Evolutionary conservation across 2,113 vertebrate genomes (phyloP), one percentile per base, ranked within the genome.

Genomic region (Gambusia holbrooki): DNA sequence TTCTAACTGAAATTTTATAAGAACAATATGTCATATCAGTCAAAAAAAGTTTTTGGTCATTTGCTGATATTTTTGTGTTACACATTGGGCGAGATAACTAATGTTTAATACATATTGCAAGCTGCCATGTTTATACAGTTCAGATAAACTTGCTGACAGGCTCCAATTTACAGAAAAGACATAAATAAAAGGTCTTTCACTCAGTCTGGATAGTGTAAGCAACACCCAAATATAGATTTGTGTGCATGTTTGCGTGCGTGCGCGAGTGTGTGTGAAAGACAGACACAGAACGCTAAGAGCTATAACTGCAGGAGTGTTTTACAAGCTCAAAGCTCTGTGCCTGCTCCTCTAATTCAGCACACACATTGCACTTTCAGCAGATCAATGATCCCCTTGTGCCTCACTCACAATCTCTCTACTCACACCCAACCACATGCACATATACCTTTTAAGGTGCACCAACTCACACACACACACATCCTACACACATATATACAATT

Each of bases 371-470:
- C 91, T 93, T 92, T 93, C 83, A 87, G 92, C 89, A 92, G 88
- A 95, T 95, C 93, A 92, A 93, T 92, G 92, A 87, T 89, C 88
- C 90, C 83, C 90, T 84, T 84, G 89, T 91, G 92, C 77, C 78
- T 90, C 66, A 42, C 74, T 69, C 83, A 72, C 69, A 69, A 58
- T 48, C 74, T 64, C 70, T 42, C 64, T 62, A 48, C 51, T 71
- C 77, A 76, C 69, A 74, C 60, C 22, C 78, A 81, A 65, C 77
- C 62, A 72, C 73, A 66, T 62, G 32, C 76, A 72, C 71, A 69
- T 45, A 74, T 29, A 81, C 72, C 62, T 58, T 66, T 37, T 28
- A 29, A 63, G 28, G 66, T 74, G 32, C 78, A 83, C 76, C 81
- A 73, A 80, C 71, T 45, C 32, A 54, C 19, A 25, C 61, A 25